Evolutionary conservation across 2,113 vertebrate species (phyloP).

Genomic region (Gobiocypris rarus): DNA sequence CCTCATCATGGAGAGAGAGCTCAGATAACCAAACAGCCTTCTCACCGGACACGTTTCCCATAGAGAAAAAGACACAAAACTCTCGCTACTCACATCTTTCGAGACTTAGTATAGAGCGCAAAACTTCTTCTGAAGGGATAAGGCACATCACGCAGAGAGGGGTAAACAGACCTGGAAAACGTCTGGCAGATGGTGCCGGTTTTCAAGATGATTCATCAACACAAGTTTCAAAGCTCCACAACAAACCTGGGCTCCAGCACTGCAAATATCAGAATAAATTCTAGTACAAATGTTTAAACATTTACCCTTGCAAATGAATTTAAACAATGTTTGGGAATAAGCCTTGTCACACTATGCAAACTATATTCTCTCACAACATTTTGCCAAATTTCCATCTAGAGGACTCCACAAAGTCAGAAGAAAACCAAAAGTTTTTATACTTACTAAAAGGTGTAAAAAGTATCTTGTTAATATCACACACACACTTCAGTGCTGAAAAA

Average conservation of each 20-base stretch:
- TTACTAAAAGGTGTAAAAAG: background rate
- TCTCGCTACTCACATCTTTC: slow-evolving; percentile 1
- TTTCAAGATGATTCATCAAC: slow-evolving; percentile 45
- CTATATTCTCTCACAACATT: background rate
- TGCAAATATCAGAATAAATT: background rate
- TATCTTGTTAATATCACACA: background rate
- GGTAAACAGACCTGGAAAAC: slow-evolving; percentile 18
- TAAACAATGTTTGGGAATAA: background rate
- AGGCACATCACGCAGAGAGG: background rate
- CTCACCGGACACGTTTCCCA: slow-evolving; percentile 1
- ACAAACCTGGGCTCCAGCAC: slow-evolving; percentile 35
- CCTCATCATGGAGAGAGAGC: slow-evolving; percentile 5
- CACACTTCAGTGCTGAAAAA: background rate
- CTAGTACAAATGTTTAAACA: background rate
- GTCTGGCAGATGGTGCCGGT: slow-evolving; percentile 40
- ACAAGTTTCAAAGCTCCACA: slow-evolving; percentile 31
- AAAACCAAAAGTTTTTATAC: background rate
- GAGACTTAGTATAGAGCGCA: background rate
- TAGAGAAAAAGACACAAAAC: slow-evolving; percentile 5
- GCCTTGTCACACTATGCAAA: background rate
- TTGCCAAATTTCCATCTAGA: background rate
- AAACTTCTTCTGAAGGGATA: slow-evolving; percentile 15
- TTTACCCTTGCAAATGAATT: background rate
- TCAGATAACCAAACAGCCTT: background rate
- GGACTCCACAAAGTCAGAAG: background rate